Conservation (phyloP, 2,888 invertebrate genomes). For the Nipponacmea schrenckii region DNA sequence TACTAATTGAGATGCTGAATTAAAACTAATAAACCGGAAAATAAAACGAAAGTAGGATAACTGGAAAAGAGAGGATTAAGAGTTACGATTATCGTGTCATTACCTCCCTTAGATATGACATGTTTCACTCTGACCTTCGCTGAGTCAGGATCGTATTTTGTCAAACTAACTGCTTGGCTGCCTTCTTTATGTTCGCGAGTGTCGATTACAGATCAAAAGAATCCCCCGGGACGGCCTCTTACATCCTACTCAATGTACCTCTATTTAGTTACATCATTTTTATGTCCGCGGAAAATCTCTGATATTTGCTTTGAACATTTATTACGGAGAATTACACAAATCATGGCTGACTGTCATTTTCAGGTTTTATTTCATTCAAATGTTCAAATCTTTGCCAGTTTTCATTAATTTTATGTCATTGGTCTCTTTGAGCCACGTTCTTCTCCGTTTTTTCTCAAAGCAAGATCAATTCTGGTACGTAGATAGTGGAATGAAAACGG, state of each 20-base stretch:
- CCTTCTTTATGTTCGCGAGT: neutral
- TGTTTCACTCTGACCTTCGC: neutral
- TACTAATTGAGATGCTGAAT: too few species aligned
- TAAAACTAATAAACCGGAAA: too few species aligned
- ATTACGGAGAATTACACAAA: neutral
- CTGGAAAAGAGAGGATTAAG: too few species aligned
- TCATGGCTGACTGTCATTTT: slow-evolving; percentile 1
- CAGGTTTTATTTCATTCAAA: neutral
- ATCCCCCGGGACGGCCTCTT: neutral
- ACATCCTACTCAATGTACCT: neutral
- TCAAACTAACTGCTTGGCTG: slow-evolving; percentile 1
- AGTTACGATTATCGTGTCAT: neutral
- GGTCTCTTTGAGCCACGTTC: neutral
- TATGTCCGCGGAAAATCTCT: neutral
- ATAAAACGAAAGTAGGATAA: too few species aligned
- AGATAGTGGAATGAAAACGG: neutral
- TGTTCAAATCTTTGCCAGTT: neutral
- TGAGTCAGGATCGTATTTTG: slow-evolving; percentile 4
- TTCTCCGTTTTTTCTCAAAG: neutral
- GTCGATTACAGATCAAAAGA: neutral
- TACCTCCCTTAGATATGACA: neutral
- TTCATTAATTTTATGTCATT: slow-evolving; percentile 7
- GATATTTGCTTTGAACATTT: neutral
- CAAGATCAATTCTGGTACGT: neutral
- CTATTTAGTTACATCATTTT: slow-evolving; percentile 1